Conservation (phyloP, 2,797 vertebrate species). For the Cynodonichthys magdalenae region DNA sequence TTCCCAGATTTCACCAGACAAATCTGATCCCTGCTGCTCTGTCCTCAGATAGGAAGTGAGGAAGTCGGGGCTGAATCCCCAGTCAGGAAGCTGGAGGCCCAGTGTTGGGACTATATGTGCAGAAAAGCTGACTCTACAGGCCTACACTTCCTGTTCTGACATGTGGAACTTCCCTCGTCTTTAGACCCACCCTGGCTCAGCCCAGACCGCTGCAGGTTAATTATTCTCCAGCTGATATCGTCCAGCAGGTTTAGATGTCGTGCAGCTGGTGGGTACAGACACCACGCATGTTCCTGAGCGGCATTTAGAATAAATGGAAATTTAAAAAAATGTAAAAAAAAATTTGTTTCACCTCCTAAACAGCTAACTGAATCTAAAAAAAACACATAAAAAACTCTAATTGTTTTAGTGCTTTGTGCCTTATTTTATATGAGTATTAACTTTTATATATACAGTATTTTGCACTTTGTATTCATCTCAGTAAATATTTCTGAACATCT, state of each 20-base stretch:
- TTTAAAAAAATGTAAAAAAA: too few relatives aligned
- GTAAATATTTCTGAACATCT: too few relatives aligned
- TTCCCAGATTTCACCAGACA: not conserved
- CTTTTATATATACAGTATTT: too few relatives aligned
- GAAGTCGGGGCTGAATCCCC: constrained; percentile 52
- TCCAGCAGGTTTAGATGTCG: constrained; percentile 38
- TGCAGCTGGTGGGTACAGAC: constrained; percentile 49
- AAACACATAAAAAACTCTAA: too few relatives aligned
- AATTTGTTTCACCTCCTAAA: too few relatives aligned
- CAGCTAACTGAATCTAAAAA: too few relatives aligned
- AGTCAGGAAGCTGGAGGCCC: constrained; percentile 75
- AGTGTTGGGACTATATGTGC: constrained; percentile 67
- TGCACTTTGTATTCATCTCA: too few relatives aligned
- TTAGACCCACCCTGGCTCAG: constrained; percentile 44
- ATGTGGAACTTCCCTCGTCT: constrained; percentile 77
- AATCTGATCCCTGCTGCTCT: constrained; percentile 17
- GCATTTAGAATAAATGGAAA: constrained; percentile 27
- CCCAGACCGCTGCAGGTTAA: constrained; percentile 51
- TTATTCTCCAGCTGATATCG: constrained; percentile 47
- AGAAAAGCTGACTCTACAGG: constrained; percentile 77
- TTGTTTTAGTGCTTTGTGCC: too few relatives aligned
- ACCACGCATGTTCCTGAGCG: constrained; percentile 51
- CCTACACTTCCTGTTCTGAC: constrained; percentile 81
- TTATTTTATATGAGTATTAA: too few relatives aligned
- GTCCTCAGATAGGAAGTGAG: constrained; percentile 68